Conservation (phyloP, 1,140 invertebrate genomes). For the Zaprionus capensis region DNA sequence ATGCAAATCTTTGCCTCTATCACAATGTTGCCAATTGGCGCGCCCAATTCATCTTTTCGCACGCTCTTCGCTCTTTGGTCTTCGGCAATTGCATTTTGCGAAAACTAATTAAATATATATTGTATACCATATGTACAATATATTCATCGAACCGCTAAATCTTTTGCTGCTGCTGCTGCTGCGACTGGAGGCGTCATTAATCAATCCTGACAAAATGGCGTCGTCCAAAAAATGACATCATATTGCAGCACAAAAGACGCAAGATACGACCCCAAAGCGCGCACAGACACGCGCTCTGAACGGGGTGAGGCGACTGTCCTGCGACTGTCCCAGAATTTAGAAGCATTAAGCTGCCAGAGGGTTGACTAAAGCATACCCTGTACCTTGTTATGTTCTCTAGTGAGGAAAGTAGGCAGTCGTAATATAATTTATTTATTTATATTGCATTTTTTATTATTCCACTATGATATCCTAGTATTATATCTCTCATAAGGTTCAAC, state of each 20-base stretch:
- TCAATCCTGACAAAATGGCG: conserved; percentile 77
- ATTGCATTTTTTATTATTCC: background rate
- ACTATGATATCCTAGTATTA: background rate
- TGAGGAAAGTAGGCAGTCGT: background rate
- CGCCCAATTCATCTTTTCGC: conserved; percentile 22
- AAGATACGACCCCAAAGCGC: conserved; percentile 24
- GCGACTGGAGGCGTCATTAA: conserved; percentile 58
- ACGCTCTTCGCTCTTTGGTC: conserved; percentile 3
- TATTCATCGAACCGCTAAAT: conserved; percentile 40
- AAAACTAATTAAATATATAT: conserved; percentile 54
- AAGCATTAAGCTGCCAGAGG: conserved; percentile 4
- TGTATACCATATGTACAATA: background rate
- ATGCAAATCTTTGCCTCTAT: conserved; percentile 8
- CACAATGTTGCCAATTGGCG: conserved; percentile 3
- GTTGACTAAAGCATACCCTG: conserved; percentile 12
- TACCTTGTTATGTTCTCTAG: background rate
- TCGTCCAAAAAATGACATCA: conserved; percentile 68
- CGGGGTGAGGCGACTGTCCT: conserved; percentile 65
- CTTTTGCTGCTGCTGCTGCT: background rate
- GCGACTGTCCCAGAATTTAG: conserved; percentile 46
- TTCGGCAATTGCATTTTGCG: conserved; percentile 20
- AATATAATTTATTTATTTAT: background rate
- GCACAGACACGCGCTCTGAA: conserved; percentile 40
- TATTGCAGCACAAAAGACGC: conserved; percentile 46
- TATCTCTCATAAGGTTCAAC: background rate